phyloP scores from a whole-genome alignment of 2,113 vertebrate genomes.

The Mystacornis crossleyi region DNA sequence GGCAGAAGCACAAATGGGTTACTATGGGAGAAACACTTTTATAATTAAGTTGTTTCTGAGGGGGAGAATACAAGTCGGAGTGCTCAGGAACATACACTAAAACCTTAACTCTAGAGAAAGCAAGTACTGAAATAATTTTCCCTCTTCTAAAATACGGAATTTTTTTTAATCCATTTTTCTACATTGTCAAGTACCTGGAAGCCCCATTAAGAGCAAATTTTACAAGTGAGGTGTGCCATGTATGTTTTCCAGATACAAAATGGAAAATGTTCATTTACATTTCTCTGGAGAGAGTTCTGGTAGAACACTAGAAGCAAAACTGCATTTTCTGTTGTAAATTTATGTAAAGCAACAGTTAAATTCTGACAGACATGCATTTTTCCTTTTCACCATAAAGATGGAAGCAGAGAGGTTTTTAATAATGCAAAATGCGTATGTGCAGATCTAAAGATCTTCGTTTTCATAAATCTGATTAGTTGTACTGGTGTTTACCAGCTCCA shows the following conservation, averaged over 20 bases:
- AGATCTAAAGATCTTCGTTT: not conserved
- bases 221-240: not conserved
- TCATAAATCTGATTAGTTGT: not conserved
- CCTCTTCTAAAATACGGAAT: not conserved
- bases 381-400: not conserved
- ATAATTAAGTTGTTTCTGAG: not conserved
- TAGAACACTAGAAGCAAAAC: not conserved
- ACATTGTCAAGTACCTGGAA: not conserved
- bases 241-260: not conserved
- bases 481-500: not conserved
- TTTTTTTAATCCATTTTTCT: not conserved
- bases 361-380: not conserved
- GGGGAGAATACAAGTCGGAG: not conserved
- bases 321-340: not conserved
- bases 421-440: not conserved
- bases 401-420: constrained; percentile 24
- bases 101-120: not conserved
- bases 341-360: not conserved
- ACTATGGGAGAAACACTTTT: not conserved
- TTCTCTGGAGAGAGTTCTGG: not conserved
- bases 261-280: not conserved
- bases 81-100: not conserved
- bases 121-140: not conserved
- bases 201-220: not conserved
- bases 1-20: not conserved